These are phyloP conservation scores for Colossoma macropomum DNA, from an alignment of 2,113 vertebrate genomes.

Conservation along the genomic window DNA sequence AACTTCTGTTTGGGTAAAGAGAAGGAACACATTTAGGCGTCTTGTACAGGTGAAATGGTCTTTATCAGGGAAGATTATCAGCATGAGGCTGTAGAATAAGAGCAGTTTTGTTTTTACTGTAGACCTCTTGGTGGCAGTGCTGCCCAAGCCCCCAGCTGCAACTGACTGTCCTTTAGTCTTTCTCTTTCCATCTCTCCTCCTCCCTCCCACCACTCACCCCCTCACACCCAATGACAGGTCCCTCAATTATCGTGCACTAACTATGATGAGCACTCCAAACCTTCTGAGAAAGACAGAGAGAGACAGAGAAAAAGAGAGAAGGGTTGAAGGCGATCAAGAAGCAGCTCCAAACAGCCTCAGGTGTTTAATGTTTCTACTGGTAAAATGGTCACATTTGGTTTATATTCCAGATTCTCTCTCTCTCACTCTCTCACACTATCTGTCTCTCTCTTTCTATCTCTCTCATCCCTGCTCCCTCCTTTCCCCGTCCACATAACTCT, in stretches of 20 bases:
- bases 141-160: neutral
- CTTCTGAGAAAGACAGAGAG: conserved; percentile 6
- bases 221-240: conserved; percentile 28
- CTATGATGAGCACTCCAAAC: conserved; percentile 34
- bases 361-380: conserved; percentile 66
- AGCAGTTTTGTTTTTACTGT: conserved; percentile 23
- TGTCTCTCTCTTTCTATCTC: conserved; percentile 19
- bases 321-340: conserved; percentile 8
- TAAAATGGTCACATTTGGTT: conserved; percentile 64
- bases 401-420: conserved; percentile 60
- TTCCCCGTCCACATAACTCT: conserved; percentile 68
- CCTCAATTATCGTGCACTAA: conserved; percentile 34
- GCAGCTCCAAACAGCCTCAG: conserved; percentile 56
- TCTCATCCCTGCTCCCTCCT: conserved; percentile 61
- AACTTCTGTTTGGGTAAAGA: neutral
- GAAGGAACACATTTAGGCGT: neutral
- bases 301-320: neutral
- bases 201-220: neutral
- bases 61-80: neutral
- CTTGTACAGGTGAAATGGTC: neutral
- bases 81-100: neutral
- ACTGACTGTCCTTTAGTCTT: neutral
- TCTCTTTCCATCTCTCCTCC: neutral
- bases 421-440: conserved; percentile 43
- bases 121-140: conserved; percentile 61